Base-by-base conservation (phyloP, 2,888 invertebrate species). In the Polydrusus tereticollis region DNA sequence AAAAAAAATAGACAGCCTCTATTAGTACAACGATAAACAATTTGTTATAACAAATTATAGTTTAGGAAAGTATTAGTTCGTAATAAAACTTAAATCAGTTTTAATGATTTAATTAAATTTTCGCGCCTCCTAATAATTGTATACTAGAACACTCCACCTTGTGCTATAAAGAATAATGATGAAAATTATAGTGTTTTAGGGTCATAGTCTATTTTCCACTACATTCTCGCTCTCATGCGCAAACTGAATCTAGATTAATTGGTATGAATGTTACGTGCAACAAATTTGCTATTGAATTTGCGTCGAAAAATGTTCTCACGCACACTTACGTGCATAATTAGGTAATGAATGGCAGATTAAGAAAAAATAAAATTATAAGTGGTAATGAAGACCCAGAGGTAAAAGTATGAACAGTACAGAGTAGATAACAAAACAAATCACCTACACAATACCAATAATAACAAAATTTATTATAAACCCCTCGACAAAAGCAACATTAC, bases 201-300 rank as follows among this genome's bases (percentile, higher is more conserved):
- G 67, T 67, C 67, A 67, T 58, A 67, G 67, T 67, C 36, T 59
- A 33, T 59, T 59, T 67, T 67, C 33, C 58, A 47, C 21, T 41
- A 55, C 50, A 47, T 58, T 58, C 47, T 58, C 59, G 67, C 59
- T 47, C 55, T 45, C 38, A 36, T 38, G 45, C 7, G 14, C 21
- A 50, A 63, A 18, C 7, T 20, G 52, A 26, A 47, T 60, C 45
- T 62, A 62, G 62, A 62, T 62, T 62, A 62, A 62, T 50, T 50
- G 14, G 59, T 21, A 36, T 59, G 41, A 59, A 21, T 59, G 14
- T 59, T n/a, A 59, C 41, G 7, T 14, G 41, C 41, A 38, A 41
- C 21, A 59, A 59, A 59, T 41, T 59, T 3, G 3, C 36, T 41
- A 59, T 59, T 41, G 21, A 59, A 21, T 59, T 21, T 36, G 57